Evolutionary conservation across 2,113 vertebrate genomes (phyloP).

Genomic region (Heterochromis multidens): DNA sequence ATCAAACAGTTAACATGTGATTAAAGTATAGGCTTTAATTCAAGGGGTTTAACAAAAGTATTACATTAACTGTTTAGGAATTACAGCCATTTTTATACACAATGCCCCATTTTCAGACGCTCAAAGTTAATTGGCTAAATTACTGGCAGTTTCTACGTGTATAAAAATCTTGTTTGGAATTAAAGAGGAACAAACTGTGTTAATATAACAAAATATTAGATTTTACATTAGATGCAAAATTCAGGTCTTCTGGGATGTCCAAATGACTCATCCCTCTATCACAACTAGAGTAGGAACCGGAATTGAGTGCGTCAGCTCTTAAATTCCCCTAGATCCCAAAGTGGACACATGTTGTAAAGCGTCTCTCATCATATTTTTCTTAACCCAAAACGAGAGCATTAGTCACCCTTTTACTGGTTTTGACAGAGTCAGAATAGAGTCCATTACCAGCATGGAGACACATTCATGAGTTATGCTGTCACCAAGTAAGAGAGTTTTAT

Average conservation of each 20-base stretch:
- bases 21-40: too few species aligned
- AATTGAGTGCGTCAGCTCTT: neutral
- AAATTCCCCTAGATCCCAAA: neutral
- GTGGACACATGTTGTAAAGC: neutral
- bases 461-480: neutral
- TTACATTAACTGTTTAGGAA: too few species aligned
- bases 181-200: neutral
- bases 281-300: neutral
- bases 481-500: neutral
- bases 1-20: too few species aligned
- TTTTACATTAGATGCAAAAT: neutral
- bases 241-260: neutral
- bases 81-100: too few species aligned
- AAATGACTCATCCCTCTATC: neutral
- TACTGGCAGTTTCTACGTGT: neutral
- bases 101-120: too few species aligned
- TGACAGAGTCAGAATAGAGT: neutral
- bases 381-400: neutral
- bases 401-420: conserved; percentile 25
- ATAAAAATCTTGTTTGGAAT: neutral
- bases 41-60: too few species aligned
- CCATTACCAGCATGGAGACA: neutral
- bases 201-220: neutral
- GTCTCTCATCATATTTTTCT: neutral
- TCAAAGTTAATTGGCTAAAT: too few species aligned